Conservation (phyloP, 2,113 vertebrate species). For the Theristicus caerulescens region DNA sequence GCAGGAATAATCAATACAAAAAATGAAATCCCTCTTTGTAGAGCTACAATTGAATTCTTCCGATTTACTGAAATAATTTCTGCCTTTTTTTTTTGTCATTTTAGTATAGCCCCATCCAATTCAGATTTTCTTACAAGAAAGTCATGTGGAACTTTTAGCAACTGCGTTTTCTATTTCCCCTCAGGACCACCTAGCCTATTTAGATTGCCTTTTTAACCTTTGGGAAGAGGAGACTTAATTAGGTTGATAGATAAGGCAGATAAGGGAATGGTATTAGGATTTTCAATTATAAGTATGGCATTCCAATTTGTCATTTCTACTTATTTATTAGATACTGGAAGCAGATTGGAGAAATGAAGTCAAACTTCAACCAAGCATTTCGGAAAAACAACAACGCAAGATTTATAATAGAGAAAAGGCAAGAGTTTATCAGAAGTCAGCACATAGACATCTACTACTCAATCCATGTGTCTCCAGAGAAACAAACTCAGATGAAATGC, state of each 20-base stretch:
- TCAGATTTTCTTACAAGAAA: neutral
- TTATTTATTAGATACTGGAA: neutral
- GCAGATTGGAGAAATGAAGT: conserved; percentile 1
- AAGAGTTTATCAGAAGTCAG: neutral
- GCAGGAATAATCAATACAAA: neutral
- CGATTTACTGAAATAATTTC: neutral
- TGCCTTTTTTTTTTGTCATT: neutral
- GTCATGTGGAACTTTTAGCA: neutral
- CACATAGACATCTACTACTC: neutral
- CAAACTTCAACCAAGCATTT: neutral
- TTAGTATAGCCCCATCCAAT: neutral
- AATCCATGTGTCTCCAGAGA: neutral
- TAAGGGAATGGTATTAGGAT: neutral
- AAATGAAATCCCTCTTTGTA: neutral
- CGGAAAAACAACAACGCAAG: neutral
- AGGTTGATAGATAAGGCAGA: conserved; percentile 41
- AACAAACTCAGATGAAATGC: neutral
- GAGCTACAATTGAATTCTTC: neutral
- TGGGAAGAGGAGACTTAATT: conserved; percentile 37
- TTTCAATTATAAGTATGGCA: conserved; percentile 29
- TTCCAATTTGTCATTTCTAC: conserved; percentile 13
- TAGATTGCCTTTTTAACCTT: conserved; percentile 29
- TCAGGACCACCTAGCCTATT: conserved; percentile 16
- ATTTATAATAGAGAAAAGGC: neutral
- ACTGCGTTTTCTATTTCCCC: conserved; percentile 9